These are phyloP conservation scores for Misgurnus mizolepis DNA, from an alignment of 2,113 vertebrate genomes.

Conservation along the genomic window DNA sequence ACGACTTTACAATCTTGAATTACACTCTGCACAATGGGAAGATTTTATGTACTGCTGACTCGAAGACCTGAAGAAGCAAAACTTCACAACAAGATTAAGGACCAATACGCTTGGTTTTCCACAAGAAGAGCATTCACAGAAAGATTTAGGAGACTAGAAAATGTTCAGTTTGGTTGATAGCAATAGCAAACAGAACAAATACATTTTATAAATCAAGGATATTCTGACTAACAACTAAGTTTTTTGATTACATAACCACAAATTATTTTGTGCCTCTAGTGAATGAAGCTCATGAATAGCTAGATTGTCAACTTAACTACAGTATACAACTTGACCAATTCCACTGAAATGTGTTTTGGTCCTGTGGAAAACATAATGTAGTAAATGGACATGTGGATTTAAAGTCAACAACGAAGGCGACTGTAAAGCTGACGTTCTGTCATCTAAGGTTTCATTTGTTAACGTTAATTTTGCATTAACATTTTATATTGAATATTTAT, in stretches of 20 bases:
- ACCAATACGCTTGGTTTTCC: neutral
- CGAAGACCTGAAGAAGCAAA: slow-evolving; percentile 2
- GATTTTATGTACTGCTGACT: neutral
- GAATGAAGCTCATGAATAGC: neutral
- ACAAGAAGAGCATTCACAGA: neutral
- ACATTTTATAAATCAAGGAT: too few relatives aligned
- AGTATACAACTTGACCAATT: neutral
- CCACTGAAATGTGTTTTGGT: neutral
- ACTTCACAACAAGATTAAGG: neutral
- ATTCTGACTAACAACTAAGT: neutral
- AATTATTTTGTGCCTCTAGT: neutral
- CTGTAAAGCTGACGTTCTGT: neutral
- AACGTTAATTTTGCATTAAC: neutral
- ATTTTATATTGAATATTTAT: neutral
- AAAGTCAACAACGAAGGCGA: slow-evolving; percentile 3
- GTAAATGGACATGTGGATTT: neutral
- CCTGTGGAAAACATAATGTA: neutral
- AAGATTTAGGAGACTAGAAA: neutral
- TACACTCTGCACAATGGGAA: neutral
- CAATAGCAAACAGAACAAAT: neutral
- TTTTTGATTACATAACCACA: neutral
- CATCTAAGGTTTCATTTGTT: slow-evolving; percentile 2
- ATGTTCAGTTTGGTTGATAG: neutral
- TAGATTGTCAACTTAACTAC: neutral
- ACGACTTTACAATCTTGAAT: neutral